Evolutionary conservation across 2,888 invertebrate genomes (phyloP).

Genomic region (Amphiduros pacificus): DNA sequence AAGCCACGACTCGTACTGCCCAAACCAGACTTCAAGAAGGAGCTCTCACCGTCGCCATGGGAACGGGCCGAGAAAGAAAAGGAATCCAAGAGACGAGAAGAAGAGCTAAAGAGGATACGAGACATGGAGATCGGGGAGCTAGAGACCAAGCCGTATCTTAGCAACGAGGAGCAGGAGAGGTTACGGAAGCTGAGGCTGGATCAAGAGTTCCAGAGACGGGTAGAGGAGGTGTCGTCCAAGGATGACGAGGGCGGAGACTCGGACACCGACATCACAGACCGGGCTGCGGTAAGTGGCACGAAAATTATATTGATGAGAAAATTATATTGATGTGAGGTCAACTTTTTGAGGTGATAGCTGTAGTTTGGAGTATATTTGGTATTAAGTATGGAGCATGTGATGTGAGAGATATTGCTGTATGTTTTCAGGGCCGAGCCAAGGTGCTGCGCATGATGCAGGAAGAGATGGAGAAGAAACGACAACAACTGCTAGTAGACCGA

Average conservation of each 20-base stretch:
- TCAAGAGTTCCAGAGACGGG: conserved; percentile 88
- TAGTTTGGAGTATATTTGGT: too few relatives aligned
- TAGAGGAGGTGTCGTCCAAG: conserved; percentile 77
- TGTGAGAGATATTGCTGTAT: too few relatives aligned
- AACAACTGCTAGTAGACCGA: conserved; percentile 49
- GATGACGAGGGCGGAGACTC: conserved; percentile 66
- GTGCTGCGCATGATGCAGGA: conserved; percentile 59
- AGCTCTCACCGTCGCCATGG: conserved; percentile 71
- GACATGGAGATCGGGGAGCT: conserved; percentile 66
- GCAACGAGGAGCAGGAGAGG: conserved; percentile 48
- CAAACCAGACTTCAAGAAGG: conserved; percentile 5
- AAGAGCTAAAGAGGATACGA: conserved; percentile 23
- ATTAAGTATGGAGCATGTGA: too few relatives aligned
- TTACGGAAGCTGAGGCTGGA: conserved; percentile 73
- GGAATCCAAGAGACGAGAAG: conserved; percentile 21
- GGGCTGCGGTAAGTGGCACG: conserved; percentile 34
- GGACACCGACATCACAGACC: conserved; percentile 46
- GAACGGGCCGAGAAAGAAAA: conserved; percentile 65
- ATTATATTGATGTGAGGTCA: background rate
- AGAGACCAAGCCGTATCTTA: conserved; percentile 63
- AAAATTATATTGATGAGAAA: background rate
- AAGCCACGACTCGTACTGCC: conserved; percentile 24
- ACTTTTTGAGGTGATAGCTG: too few relatives aligned
- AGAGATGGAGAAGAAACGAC: conserved; percentile 58
- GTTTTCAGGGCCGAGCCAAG: conserved; percentile 48